These are phyloP conservation scores for Myocastor coypus DNA, from an alignment of 2,113 vertebrate species.

Conservation along the genomic window DNA sequence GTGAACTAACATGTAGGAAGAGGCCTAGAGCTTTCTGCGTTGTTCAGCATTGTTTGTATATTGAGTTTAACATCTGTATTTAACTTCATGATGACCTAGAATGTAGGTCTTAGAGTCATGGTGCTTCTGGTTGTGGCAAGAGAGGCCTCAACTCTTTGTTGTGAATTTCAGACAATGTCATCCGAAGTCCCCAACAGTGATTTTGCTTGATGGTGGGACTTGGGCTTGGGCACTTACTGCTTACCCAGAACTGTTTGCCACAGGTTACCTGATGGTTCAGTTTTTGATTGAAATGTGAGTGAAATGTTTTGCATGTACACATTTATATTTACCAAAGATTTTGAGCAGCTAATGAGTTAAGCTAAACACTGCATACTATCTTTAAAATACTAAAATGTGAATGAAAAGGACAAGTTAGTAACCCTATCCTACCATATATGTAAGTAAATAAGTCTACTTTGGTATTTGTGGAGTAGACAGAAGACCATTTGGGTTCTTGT, in stretches of 20 bases:
- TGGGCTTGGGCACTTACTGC: not conserved
- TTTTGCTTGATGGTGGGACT: slow-evolving; percentile 14
- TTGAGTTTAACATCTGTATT: slow-evolving; percentile 15
- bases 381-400: slow-evolving; percentile 40
- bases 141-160: not conserved
- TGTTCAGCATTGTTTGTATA: slow-evolving; percentile 16
- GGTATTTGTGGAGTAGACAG: not conserved
- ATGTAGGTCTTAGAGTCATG: not conserved
- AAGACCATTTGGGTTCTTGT: slow-evolving; percentile 29
- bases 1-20: not conserved
- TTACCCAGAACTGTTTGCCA: slow-evolving; percentile 37
- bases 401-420: slow-evolving; percentile 24
- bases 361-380: slow-evolving; percentile 53
- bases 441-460: slow-evolving; percentile 13
- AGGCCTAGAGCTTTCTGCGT: not conserved
- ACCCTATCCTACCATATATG: not conserved
- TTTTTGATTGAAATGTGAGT: slow-evolving; percentile 58
- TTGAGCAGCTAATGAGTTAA: slow-evolving; percentile 44
- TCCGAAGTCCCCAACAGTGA: not conserved
- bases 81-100: not conserved
- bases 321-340: slow-evolving; percentile 74
- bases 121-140: slow-evolving; percentile 23
- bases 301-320: slow-evolving; percentile 48
- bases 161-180: slow-evolving; percentile 38
- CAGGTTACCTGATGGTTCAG: not conserved